phyloP scores from a whole-genome alignment of 2,113 vertebrate genomes.

The Pterophyllum scalare region DNA sequence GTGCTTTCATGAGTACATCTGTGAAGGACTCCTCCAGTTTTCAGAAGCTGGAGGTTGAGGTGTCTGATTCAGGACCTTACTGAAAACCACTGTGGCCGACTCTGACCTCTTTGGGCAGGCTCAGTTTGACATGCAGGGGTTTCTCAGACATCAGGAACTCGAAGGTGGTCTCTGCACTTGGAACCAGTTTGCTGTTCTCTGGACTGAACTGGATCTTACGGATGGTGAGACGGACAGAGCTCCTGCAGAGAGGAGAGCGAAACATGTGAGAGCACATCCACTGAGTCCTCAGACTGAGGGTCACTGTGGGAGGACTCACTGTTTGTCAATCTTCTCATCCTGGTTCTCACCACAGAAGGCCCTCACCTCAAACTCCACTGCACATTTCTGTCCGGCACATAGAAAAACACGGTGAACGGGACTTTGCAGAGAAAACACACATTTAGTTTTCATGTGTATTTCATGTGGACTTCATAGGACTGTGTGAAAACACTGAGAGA shows the following conservation, averaged over 20 bases:
- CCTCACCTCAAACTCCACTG: constrained; percentile 94
- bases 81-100: background rate
- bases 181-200: constrained; percentile 71
- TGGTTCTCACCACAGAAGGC: constrained; percentile 85
- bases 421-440: background rate
- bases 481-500: background rate
- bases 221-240: constrained; percentile 87
- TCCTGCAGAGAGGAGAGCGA: constrained; percentile 74
- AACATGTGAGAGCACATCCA: background rate
- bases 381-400: constrained; percentile 83
- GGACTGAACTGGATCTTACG: constrained; percentile 93
- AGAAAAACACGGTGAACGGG: background rate
- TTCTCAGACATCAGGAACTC: constrained; percentile 95
- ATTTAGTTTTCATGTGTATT: background rate
- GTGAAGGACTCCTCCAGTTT: background rate
- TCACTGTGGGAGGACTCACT: constrained; percentile 74
- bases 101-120: constrained; percentile 88
- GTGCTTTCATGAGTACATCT: background rate
- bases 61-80: background rate
- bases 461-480: background rate
- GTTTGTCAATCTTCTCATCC: constrained; percentile 87
- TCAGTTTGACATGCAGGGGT: constrained; percentile 86
- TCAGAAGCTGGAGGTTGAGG: background rate
- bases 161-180: constrained; percentile 84
- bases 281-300: background rate